These are phyloP conservation scores for Ceuthmochares aereus DNA, from an alignment of 2,113 vertebrate species.

Conservation along the genomic window DNA sequence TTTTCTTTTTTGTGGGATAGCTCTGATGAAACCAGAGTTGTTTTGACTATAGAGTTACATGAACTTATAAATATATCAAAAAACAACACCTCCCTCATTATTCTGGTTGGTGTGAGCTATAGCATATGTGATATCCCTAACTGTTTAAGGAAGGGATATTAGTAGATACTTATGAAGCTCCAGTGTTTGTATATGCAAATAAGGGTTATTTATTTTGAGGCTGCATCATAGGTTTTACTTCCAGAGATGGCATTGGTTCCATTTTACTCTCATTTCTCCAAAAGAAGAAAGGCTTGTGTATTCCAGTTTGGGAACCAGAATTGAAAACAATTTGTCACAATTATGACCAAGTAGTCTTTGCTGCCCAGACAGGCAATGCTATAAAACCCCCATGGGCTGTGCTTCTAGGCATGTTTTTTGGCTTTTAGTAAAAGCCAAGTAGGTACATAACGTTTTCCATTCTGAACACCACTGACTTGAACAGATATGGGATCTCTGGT, in stretches of 20 bases:
- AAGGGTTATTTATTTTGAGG: constrained; percentile 27
- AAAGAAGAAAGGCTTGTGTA: background rate
- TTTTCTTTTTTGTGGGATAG: background rate
- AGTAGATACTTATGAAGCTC: background rate
- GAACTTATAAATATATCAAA: constrained; percentile 40
- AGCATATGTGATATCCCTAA: constrained; percentile 23
- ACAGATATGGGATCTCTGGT: background rate
- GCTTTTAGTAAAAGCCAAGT: background rate
- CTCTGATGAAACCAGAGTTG: constrained; percentile 6
- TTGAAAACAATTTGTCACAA: constrained; percentile 7
- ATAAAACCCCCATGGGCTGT: background rate
- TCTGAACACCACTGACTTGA: background rate
- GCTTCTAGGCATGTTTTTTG: background rate
- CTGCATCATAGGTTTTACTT: background rate
- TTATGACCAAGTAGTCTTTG: background rate
- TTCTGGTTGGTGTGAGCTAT: constrained; percentile 39
- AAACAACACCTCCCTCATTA: constrained; percentile 27
- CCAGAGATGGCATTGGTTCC: background rate
- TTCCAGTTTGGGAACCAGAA: background rate
- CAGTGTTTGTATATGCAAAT: constrained; percentile 28
- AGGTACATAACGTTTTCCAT: background rate
- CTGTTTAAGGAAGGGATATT: constrained; percentile 20
- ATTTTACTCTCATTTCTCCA: background rate
- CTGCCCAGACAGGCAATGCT: background rate
- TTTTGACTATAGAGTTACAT: constrained; percentile 13